These are phyloP conservation scores for Oreochromis aureus DNA, from an alignment of 2,113 vertebrate species.

Conservation along the genomic window DNA sequence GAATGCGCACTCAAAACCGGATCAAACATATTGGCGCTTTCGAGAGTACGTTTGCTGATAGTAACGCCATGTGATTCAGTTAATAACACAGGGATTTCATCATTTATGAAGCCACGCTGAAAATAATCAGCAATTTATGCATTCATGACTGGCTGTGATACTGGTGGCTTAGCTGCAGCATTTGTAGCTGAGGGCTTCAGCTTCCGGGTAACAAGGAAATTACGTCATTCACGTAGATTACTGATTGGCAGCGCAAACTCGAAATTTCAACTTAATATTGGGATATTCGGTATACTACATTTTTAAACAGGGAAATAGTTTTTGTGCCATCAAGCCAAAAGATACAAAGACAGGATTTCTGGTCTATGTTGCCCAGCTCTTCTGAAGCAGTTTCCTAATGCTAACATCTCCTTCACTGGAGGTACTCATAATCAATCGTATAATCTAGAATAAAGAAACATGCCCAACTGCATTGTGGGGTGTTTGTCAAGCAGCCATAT, in stretches of 20 bases:
- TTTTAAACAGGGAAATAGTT: not conserved
- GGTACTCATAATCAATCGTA: not conserved
- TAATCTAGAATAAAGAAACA: not conserved
- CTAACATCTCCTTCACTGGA: not conserved
- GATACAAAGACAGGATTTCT: not conserved
- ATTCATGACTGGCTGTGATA: not conserved
- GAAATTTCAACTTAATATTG: fast-evolving
- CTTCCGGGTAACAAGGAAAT: not conserved
- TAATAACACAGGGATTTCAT: not conserved
- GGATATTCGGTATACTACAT: fast-evolving
- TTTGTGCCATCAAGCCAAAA: not conserved
- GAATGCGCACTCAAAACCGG: not conserved
- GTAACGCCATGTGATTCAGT: not conserved
- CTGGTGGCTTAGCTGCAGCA: not conserved
- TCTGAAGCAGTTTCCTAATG: not conserved
- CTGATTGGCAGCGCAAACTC: not conserved
- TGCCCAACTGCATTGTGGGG: not conserved
- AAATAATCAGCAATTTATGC: not conserved
- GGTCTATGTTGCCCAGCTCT: not conserved
- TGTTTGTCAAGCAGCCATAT: not conserved
- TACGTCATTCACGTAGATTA: not conserved
- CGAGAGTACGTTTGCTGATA: not conserved
- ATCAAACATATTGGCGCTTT: not conserved
- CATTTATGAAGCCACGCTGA: not conserved
- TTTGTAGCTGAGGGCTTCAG: not conserved